Percentiles rank a stretch among this genome's conserved stretches.
phyloP scores from a whole-genome alignment of 2,113 vertebrate genomes.

The Burhinus oedicnemus region DNA sequence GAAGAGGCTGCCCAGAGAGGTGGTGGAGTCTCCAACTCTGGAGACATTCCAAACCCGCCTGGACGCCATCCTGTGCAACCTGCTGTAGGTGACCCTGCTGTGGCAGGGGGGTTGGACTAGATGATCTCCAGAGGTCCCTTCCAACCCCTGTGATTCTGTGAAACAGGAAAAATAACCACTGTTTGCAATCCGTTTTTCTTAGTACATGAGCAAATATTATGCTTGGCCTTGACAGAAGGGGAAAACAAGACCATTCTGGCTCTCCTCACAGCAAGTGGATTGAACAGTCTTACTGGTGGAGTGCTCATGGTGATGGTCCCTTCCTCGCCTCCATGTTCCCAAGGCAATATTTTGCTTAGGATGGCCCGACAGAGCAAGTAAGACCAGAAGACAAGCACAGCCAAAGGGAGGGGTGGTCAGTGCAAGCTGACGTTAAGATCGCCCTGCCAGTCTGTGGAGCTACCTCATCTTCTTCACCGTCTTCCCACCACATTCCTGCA shows the following conservation, averaged over 20 bases:
- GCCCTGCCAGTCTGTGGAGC: background rate
- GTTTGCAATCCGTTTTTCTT: background rate
- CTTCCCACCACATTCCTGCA: background rate
- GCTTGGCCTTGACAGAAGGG: background rate
- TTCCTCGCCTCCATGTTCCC: background rate
- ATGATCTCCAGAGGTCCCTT: too few species aligned
- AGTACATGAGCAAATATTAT: background rate
- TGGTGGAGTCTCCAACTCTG: too few species aligned
- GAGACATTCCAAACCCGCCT: too few species aligned
- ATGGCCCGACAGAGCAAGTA: background rate
- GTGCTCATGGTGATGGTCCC: background rate
- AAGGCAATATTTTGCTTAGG: background rate
- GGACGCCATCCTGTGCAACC: too few species aligned
- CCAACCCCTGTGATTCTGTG: too few species aligned
- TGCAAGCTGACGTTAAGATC: background rate
- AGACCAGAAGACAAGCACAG: background rate
- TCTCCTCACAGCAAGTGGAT: background rate
- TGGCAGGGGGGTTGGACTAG: too few species aligned
- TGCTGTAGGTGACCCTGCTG: too few species aligned
- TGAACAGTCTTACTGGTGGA: background rate
- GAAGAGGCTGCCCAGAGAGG: too few species aligned
- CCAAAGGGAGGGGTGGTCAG: background rate
- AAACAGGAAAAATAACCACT: background rate
- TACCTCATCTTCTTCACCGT: background rate
- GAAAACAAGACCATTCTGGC: background rate